Base-by-base conservation (phyloP, 2,113 vertebrate genomes). In the Epinephelus lanceolatus region DNA sequence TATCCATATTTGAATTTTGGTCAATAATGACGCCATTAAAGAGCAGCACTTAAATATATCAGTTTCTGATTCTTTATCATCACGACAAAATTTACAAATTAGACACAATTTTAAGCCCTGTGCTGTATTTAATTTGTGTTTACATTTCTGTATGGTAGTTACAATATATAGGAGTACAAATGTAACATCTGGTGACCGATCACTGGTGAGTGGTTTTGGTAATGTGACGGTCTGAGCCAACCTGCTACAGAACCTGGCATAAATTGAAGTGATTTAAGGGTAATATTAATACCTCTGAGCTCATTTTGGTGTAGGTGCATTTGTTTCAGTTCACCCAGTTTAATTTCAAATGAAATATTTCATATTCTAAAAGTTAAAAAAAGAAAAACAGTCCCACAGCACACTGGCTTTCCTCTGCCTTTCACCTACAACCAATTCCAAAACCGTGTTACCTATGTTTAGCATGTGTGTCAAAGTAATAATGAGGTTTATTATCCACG, bases 401-500 rank as follows among this genome's bases (percentile, higher is more conserved):
- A 6, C 40, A 37, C 14, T 17, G 17, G 10, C 6, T 30, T 47
- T 45, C 51, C 3, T 40, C 17, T 61, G 19, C 33, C 52, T 65
- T 45, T 53, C 33, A 18, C 21, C 4, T 30, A n/a, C 17, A 81
- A 30, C 30, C 18, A 68, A 40, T 52, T 42, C 30, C 25, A 40
- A 80, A 72, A 80, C 23, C 1, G 23, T 63, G 49, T 37, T 47
- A 51, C 60, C n/a, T 82, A 76, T 74, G 61, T 69, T 78, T 71
- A 82, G 19, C 18, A 76, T 75, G 52, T 68, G 52, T 88, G 84
- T 89, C 76, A 85, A 55, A 80, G 37, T 75, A 69, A 86, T 42
- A 83, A 85, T 51, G 25, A 27, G 3, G 89, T 92, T 86, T 72
- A 82, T 74, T 56, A 78, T 78, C 11, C 2, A 21, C 25, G 30